A percentile compares a stretch with the other conserved stretches of the same genome.
These are phyloP conservation scores for Halichoerus grypus DNA, from an alignment of 2,113 vertebrate species.

Conservation along the genomic window DNA sequence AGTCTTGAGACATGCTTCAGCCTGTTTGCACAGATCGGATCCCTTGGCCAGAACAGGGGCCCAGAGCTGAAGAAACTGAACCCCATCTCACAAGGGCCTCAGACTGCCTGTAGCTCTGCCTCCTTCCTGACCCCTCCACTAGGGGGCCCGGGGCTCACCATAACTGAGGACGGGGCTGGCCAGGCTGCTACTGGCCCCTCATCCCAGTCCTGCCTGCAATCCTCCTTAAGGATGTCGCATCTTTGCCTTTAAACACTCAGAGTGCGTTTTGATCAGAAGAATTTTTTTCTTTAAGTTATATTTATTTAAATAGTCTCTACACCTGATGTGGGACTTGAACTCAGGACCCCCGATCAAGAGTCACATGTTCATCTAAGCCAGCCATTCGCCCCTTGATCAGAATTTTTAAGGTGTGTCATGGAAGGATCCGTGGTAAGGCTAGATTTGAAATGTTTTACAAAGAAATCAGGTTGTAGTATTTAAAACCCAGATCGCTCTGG, in stretches of 20 bases:
- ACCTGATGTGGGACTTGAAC: background rate
- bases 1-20: background rate
- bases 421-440: background rate
- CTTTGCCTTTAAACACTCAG: background rate
- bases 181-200: background rate
- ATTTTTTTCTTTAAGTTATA: background rate
- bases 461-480: background rate
- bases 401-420: background rate
- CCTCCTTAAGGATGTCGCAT: no score
- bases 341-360: background rate
- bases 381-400: background rate
- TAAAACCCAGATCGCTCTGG: slow-evolving; percentile 2
- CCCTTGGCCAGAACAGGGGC: background rate
- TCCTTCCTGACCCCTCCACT: background rate
- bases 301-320: background rate
- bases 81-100: background rate
- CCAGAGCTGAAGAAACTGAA: slow-evolving; percentile 21
- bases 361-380: background rate
- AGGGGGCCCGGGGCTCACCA: background rate
- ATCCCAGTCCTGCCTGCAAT: background rate
- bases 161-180: background rate
- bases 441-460: background rate
- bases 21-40: background rate
- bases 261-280: background rate
- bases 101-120: background rate